A percentile compares a stretch with the other conserved stretches of the same genome.
Evolutionary conservation across 2,888 invertebrate species (phyloP).

Genomic region (Plebejus anna): DNA sequence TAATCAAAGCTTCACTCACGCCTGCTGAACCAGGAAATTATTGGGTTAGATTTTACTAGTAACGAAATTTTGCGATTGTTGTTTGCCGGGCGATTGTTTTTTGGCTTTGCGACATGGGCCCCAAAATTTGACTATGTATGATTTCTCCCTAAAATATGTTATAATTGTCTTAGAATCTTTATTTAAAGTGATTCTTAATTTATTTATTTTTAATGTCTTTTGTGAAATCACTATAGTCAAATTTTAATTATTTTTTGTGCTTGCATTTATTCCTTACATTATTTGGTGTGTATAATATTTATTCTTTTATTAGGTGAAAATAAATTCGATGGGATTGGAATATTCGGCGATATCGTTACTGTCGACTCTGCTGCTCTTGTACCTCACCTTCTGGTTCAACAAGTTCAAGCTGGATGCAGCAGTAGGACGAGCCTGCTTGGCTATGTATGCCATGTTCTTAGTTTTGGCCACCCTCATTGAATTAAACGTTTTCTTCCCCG

Average conservation of each 20-base stretch:
- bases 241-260: not conserved
- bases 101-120: conserved; percentile 39
- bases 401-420: conserved; percentile 92
- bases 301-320: conserved; percentile 82
- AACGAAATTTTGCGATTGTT: conserved; percentile 32
- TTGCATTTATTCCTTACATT: conserved; percentile 31
- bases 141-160: conserved; percentile 22
- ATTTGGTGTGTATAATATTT: conserved; percentile 40
- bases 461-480: conserved; percentile 94
- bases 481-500: conserved; percentile 94
- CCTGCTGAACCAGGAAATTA: conserved; percentile 89
- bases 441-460: conserved; percentile 93
- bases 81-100: conserved; percentile 35
- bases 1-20: conserved; percentile 91
- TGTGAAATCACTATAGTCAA: conserved; percentile 10
- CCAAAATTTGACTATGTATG: conserved; percentile 33
- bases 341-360: conserved; percentile 94
- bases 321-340: conserved; percentile 94
- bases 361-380: conserved; percentile 90
- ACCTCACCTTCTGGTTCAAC: conserved; percentile 91
- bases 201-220: not conserved
- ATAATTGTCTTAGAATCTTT: not conserved
- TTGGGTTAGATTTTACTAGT: conserved; percentile 70
- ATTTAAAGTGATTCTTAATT: not conserved
- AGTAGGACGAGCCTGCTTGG: conserved; percentile 90